These are phyloP conservation scores for Craniophora ligustri DNA, from an alignment of 2,888 invertebrate species.

Conservation along the genomic window DNA sequence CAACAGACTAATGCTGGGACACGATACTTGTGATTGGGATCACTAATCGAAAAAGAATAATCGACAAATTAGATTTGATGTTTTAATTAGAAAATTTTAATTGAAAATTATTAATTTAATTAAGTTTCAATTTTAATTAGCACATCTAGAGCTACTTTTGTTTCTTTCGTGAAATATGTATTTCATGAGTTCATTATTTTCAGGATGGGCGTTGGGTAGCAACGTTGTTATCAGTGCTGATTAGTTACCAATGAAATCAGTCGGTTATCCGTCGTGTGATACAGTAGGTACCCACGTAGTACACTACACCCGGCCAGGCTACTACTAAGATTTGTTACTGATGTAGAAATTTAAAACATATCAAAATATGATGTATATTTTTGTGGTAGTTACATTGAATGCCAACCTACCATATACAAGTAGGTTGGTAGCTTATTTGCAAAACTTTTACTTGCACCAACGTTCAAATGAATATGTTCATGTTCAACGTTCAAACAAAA, in stretches of 20 bases:
- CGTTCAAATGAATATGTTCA: neutral
- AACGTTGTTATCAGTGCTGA: neutral
- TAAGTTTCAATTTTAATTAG: conserved; percentile 50
- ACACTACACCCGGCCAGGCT: too few relatives aligned
- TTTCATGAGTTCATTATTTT: neutral
- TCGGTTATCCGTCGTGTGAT: neutral
- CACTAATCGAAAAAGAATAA: conserved; percentile 50
- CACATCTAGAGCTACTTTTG: conserved; percentile 27
- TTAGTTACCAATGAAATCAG: neutral
- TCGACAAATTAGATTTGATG: conserved; percentile 48
- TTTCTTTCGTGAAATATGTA: conserved; percentile 4
- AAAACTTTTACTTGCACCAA: neutral
- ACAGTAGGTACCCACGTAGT: too few relatives aligned
- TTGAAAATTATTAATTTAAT: conserved; percentile 50
- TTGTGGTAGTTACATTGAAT: too few relatives aligned
- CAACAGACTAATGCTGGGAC: conserved; percentile 40
- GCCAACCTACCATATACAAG: too few relatives aligned
- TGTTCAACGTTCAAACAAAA: neutral
- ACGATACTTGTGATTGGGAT: conserved; percentile 49
- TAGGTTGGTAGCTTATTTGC: too few relatives aligned
- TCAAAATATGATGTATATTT: too few relatives aligned
- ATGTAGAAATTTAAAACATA: too few relatives aligned
- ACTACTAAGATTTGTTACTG: too few relatives aligned
- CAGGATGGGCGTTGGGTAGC: neutral
- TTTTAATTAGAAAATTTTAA: conserved; percentile 50